Conservation (phyloP, 2,797 vertebrate species). For the Channallabes apus region DNA sequence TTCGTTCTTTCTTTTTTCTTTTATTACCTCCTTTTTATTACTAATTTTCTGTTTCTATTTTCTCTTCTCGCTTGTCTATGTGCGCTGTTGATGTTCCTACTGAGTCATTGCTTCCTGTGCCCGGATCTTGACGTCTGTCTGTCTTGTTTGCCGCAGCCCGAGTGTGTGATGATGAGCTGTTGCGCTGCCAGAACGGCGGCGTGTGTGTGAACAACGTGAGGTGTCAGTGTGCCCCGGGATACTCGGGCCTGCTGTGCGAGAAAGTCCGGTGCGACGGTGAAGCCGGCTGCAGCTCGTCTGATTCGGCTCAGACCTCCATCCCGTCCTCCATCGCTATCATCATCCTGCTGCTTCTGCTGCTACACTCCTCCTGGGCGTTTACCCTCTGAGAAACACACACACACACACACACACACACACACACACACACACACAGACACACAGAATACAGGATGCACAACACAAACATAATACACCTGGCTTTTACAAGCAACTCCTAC, state of each 20-base stretch:
- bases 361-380: conserved; percentile 73
- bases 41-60: no score
- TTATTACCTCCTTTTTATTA: background rate
- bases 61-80: background rate
- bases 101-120: background rate
- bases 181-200: conserved; percentile 95
- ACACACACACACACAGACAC: background rate
- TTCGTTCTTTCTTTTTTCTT: background rate
- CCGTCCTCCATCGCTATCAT: conserved; percentile 49
- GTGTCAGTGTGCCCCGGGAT: conserved; percentile 84
- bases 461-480: background rate
- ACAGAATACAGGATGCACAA: background rate
- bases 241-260: conserved; percentile 90
- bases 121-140: conserved; percentile 58
- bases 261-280: conserved; percentile 84
- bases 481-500: background rate
- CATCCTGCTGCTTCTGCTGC: conserved; percentile 61
- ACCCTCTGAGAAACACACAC: conserved; percentile 54
- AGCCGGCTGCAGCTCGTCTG: conserved; percentile 76
- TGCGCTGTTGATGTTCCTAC: background rate
- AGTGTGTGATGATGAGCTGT: conserved; percentile 92
- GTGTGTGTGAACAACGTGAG: conserved; percentile 87
- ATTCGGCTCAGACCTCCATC: conserved; percentile 66
- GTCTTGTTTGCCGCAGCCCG: conserved; percentile 77
- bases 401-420: conserved; percentile 18